Evolutionary conservation across 2,888 invertebrate genomes (phyloP), one percentile per base, ranked within the genome.

Genomic region (Osmoderma eremita): DNA sequence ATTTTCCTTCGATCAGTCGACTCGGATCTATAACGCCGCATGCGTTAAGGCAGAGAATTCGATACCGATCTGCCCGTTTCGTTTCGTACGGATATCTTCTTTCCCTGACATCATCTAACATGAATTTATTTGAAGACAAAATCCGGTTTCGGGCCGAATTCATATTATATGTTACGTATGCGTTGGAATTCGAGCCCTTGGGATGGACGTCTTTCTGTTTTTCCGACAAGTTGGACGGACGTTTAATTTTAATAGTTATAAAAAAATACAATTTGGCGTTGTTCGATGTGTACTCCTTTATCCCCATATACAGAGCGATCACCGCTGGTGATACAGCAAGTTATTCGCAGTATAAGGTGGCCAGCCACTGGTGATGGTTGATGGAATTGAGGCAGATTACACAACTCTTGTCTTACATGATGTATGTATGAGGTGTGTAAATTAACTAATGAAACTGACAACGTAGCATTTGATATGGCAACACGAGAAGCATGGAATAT

Each of bases 51-150:
- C 12, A 45, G 10, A 20, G 36, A 61, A 61, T 45, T 42, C 53
- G 64, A 64, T 64, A 64, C 53, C 53, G 64, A 64, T 64, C 64
- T 64, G 64, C 53, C 18, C 53, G 53, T 13, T 53, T 38, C 45
- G 64, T 53, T 53, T 24, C 36, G 30, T 61, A 45, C 58, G 45
- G 58, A 61, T 61, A 61, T 61, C 58, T 61, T 45, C 45, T 61
- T 61, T 61, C 45, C 45, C 36, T 36, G 58, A 61, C 58, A 61
- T 48, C 58, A 45, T 61, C 58, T 45, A 61, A 61, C 58, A 61
- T 61, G 58, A 45, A 61, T 61, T 61, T 45, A 61, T 61, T 61
- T 45, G 45, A 61, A 61, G 58, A 61, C 58, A 45, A 61, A 61
- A 61, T 61, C 58, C 58, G 58, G 58, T 61, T 61, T 61, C 58